Base-by-base conservation (phyloP, 2,888 invertebrate genomes). In the Gasteruption jaculator region DNA sequence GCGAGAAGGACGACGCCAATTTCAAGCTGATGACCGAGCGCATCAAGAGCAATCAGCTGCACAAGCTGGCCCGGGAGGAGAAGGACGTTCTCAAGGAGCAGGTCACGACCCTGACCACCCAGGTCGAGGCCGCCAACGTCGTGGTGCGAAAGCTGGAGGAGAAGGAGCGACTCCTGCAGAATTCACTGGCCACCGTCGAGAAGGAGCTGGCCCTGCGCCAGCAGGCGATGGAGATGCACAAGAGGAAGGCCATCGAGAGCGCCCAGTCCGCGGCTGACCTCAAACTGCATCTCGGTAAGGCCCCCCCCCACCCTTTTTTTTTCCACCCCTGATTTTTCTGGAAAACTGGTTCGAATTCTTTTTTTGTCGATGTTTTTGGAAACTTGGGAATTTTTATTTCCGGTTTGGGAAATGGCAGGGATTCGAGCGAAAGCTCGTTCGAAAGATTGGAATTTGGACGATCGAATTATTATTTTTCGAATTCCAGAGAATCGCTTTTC, bases 1-100 rank as follows among this genome's bases (percentile, higher is more conserved):
- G 94, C 3, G 96, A 97, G 71, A 96, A 97, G 60, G 94, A 95
- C 62, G 97, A 97, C 65, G 95, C 96, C 4, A 97, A 99, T 73
- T 95, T 99, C 71, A 96, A 97, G 72, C 79, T 97, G 4, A 96
- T 99, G 95, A 92, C 94, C 0, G 97, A 97, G 71, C 73, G 94
- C 39, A 94, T 95, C 46, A 93, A 94, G 69, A 88, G 93, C 4
- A 95, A 95, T 72, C 95, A 96, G 60, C 79, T 95, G 57, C 92
- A 94, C 66, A 96, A 96, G 67, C 73, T 96, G 57, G 79, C 95
- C 20, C 75, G 92, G 5, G 97, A 97, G 65, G 96, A 97, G 72
- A 93, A 95, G 63, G 92, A 94, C 60, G 82, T 93, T 51, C 71
- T 96, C 10, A 90, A 90, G 55, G 94, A 95, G 65, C 67, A 83